Percentiles rank a stretch among this genome's conserved stretches.
Conservation (phyloP, 2,888 invertebrate genomes). For the Parasteatoda lunata region DNA sequence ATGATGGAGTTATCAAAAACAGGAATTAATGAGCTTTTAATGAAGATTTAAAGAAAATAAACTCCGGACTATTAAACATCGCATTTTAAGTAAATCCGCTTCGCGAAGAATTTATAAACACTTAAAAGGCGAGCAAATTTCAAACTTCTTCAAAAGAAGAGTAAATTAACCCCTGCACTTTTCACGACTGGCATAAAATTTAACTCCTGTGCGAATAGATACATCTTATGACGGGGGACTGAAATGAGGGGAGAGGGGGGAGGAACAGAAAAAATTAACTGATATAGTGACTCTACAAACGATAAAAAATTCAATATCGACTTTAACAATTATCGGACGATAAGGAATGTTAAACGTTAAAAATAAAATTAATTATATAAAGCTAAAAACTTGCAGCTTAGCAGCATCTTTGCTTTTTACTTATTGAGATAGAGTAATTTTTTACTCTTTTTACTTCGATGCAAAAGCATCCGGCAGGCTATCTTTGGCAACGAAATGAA, state of each 20-base stretch:
- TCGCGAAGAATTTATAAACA: background rate
- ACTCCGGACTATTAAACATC: background rate
- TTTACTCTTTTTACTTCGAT: slow-evolving; percentile 42
- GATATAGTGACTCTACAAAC: slow-evolving; percentile 35
- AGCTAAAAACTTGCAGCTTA: slow-evolving; percentile 62
- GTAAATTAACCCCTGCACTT: slow-evolving; percentile 61
- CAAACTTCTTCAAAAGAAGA: slow-evolving; percentile 27
- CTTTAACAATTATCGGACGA: slow-evolving; percentile 67
- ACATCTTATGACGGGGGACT: slow-evolving; percentile 32
- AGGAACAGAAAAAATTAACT: slow-evolving; percentile 31
- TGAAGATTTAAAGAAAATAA: background rate
- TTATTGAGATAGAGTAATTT: slow-evolving; percentile 67
- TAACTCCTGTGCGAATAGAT: slow-evolving; percentile 42
- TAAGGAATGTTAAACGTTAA: slow-evolving; percentile 67
- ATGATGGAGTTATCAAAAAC: background rate
- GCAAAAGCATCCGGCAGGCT: slow-evolving; percentile 51
- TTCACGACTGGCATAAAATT: slow-evolving; percentile 44
- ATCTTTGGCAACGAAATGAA: slow-evolving; percentile 63
- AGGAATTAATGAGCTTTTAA: background rate
- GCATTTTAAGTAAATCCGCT: background rate
- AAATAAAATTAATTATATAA: slow-evolving; percentile 68
- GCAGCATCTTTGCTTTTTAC: slow-evolving; percentile 68
- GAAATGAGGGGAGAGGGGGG: slow-evolving; percentile 17
- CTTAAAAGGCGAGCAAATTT: background rate
- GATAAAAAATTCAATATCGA: slow-evolving; percentile 62